These are phyloP conservation scores for Discoglossus pictus DNA, from an alignment of 2,797 vertebrate species.

Conservation along the genomic window DNA sequence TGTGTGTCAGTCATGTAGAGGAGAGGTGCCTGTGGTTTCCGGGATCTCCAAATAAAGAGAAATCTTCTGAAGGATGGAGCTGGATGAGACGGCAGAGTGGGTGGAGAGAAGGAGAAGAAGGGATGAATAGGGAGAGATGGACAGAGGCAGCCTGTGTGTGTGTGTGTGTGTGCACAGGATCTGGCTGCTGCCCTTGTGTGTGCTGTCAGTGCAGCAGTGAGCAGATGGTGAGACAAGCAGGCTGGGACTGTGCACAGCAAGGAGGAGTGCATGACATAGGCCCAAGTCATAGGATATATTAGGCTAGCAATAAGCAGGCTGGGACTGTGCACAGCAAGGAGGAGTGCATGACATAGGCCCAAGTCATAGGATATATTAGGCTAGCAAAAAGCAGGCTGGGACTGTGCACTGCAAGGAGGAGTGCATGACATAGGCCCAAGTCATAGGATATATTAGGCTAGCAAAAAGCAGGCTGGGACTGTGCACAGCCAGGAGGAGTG, in stretches of 20 bases:
- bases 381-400: too few relatives aligned
- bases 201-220: slow-evolving; percentile 5
- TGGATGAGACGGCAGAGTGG: slow-evolving; percentile 52
- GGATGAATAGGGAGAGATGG: slow-evolving; percentile 35
- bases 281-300: too few relatives aligned
- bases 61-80: slow-evolving; percentile 62
- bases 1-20: slow-evolving; percentile 39
- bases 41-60: slow-evolving; percentile 89
- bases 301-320: too few relatives aligned
- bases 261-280: too few relatives aligned
- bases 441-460: too few relatives aligned
- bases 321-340: too few relatives aligned
- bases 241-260: neutral
- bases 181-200: neutral
- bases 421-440: too few relatives aligned
- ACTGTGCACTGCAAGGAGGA: too few relatives aligned
- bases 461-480: too few relatives aligned
- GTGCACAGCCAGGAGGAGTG: too few relatives aligned
- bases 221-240: slow-evolving; percentile 2
- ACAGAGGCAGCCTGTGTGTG: slow-evolving; percentile 23
- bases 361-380: too few relatives aligned
- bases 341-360: too few relatives aligned
- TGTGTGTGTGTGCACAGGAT: slow-evolving; percentile 1
- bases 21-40: slow-evolving; percentile 76
- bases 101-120: slow-evolving; percentile 59